Conservation (phyloP, 2,888 invertebrate genomes). For the Pristionchus mayeri region DNA sequence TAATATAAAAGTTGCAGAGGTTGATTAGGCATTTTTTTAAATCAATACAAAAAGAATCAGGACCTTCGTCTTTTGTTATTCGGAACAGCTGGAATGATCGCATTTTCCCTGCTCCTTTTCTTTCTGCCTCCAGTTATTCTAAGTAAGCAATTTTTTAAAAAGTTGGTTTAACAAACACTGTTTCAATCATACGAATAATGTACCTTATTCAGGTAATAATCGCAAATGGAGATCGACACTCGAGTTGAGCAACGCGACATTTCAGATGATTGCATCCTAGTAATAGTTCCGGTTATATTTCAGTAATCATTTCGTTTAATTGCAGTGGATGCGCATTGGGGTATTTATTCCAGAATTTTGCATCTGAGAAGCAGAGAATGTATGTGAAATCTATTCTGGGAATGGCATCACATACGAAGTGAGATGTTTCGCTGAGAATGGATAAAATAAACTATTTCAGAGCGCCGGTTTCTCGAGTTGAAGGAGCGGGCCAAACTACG, state of each 20-base stretch:
- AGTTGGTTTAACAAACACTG: too few relatives aligned
- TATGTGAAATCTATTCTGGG: neutral
- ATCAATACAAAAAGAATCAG: neutral
- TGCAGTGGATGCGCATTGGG: neutral
- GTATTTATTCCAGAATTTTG: neutral
- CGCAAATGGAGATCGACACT: neutral
- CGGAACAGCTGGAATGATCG: neutral
- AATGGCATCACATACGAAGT: neutral
- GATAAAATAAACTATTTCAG: too few relatives aligned
- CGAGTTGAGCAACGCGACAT: neutral
- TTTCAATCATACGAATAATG: too few relatives aligned
- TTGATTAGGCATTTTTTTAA: too few relatives aligned
- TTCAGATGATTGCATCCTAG: neutral
- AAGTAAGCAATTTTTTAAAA: neutral
- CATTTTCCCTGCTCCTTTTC: neutral
- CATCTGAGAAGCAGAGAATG: neutral
- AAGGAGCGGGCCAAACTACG: too few relatives aligned
- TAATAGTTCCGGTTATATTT: neutral
- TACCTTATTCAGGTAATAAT: too few relatives aligned
- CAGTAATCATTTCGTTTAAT: neutral
- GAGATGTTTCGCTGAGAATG: neutral
- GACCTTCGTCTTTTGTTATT: neutral
- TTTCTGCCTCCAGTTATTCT: neutral
- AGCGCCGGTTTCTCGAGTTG: too few relatives aligned
- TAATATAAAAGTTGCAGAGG: too few relatives aligned